Conservation (phyloP, 2,888 invertebrate species). For the Teinopalpus imperialis region DNA sequence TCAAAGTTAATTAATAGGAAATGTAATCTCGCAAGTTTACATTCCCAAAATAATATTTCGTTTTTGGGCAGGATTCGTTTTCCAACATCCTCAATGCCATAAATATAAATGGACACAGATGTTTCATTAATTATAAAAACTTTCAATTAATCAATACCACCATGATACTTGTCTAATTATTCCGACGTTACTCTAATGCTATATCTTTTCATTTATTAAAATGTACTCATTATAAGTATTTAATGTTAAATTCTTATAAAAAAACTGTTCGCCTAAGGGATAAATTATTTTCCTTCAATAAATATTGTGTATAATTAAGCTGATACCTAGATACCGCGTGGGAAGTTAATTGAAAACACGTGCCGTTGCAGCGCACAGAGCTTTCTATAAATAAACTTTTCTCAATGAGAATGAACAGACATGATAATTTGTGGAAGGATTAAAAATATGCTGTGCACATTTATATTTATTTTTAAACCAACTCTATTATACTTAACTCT, state of each 20-base stretch:
- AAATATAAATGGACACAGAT: too few species aligned
- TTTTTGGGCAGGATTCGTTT: too few species aligned
- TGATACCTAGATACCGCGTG: conserved; percentile 31
- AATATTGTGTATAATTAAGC: conserved; percentile 34
- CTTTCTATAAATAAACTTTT: conserved; percentile 43
- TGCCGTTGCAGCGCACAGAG: conserved; percentile 38
- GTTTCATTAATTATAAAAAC: too few species aligned
- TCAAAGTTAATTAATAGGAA: too few species aligned
- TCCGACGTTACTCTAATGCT: too few species aligned
- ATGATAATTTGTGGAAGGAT: conserved; percentile 25
- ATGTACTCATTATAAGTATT: too few species aligned
- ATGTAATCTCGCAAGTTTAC: too few species aligned
- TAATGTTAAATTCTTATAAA: neutral
- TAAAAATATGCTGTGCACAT: conserved; percentile 14
- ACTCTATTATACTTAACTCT: conserved; percentile 3
- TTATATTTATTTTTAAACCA: conserved; percentile 10
- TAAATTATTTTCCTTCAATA: conserved; percentile 26
- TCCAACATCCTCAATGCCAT: too few species aligned
- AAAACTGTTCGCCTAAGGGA: neutral
- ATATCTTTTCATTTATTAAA: too few species aligned
- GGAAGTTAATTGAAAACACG: conserved; percentile 52
- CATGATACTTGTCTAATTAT: too few species aligned
- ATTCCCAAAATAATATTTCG: too few species aligned
- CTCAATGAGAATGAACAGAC: conserved; percentile 37
- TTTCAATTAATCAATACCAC: too few species aligned